phyloP scores from a whole-genome alignment of 2,113 vertebrate species.

The Orthonyx spaldingii region DNA sequence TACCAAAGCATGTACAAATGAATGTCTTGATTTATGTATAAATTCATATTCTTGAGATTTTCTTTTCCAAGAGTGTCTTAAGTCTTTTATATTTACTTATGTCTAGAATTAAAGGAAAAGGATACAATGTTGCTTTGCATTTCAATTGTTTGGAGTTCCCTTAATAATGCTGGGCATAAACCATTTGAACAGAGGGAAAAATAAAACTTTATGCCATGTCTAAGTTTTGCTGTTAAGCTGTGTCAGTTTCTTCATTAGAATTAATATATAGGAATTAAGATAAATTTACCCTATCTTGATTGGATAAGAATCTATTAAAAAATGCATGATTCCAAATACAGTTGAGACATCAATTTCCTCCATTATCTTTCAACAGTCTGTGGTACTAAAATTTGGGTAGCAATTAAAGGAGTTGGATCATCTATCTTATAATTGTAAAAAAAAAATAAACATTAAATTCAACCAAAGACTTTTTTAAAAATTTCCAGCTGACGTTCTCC shows the following conservation, averaged over 20 bases:
- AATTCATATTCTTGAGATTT: not conserved
- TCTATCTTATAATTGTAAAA: not conserved
- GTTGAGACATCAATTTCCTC: not conserved
- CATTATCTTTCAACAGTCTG: not conserved
- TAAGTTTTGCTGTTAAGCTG: not conserved
- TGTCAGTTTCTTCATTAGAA: not conserved
- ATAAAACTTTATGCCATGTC: not conserved
- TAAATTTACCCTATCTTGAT: not conserved
- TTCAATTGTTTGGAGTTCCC: not conserved
- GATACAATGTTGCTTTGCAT: not conserved
- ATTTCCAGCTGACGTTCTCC: fast-evolving
- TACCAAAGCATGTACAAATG: not conserved
- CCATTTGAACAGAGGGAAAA: not conserved
- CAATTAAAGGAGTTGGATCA: not conserved
- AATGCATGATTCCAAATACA: not conserved
- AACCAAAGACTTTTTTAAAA: not conserved
- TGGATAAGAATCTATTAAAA: not conserved
- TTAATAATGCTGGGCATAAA: not conserved
- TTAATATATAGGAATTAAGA: not conserved
- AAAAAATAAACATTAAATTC: not conserved
- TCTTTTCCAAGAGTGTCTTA: not conserved
- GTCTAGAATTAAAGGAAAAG: not conserved
- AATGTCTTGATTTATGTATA: not conserved
- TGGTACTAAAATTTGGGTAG: not conserved
- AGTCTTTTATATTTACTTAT: not conserved